These are phyloP conservation scores for Neoarius graeffei DNA, from an alignment of 2,113 vertebrate genomes.

Conservation along the genomic window DNA sequence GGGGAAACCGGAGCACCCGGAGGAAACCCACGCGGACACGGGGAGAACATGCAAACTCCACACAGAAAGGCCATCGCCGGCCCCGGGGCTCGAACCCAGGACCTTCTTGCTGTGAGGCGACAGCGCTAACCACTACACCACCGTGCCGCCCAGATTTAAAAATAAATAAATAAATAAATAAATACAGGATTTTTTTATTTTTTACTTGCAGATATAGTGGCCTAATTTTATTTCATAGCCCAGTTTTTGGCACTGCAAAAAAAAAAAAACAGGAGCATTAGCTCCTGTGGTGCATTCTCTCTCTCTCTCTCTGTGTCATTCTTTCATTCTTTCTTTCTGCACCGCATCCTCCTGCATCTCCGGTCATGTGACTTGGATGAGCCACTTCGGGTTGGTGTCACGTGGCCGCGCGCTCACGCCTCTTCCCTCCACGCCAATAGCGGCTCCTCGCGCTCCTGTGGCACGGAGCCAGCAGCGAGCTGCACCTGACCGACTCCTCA, in stretches of 20 bases:
- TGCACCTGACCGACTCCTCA: constrained; percentile 78
- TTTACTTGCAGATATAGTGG: background rate
- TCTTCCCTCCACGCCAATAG: constrained; percentile 73
- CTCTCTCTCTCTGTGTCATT: too few species aligned
- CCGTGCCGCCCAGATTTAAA: too few species aligned
- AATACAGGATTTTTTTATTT: background rate
- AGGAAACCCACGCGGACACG: too few species aligned
- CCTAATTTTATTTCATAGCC: background rate
- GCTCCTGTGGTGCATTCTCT: background rate
- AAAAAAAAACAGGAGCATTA: background rate
- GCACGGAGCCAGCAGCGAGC: constrained; percentile 66
- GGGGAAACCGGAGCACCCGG: too few species aligned
- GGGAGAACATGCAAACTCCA: too few species aligned
- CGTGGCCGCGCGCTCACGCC: constrained; percentile 70
- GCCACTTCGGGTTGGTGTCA: constrained; percentile 67
- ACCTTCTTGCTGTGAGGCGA: too few species aligned
- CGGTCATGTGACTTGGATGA: constrained; percentile 69
- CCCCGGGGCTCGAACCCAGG: too few species aligned
- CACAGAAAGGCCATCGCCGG: too few species aligned
- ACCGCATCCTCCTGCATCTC: constrained; percentile 36
- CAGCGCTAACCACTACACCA: too few species aligned
- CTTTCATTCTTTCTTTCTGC: background rate
- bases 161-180: too few species aligned
- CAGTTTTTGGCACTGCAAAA: background rate
- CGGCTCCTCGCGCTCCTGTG: constrained; percentile 65